Conservation (phyloP, 2,113 vertebrate species). For the Odontesthes bonariensis region DNA sequence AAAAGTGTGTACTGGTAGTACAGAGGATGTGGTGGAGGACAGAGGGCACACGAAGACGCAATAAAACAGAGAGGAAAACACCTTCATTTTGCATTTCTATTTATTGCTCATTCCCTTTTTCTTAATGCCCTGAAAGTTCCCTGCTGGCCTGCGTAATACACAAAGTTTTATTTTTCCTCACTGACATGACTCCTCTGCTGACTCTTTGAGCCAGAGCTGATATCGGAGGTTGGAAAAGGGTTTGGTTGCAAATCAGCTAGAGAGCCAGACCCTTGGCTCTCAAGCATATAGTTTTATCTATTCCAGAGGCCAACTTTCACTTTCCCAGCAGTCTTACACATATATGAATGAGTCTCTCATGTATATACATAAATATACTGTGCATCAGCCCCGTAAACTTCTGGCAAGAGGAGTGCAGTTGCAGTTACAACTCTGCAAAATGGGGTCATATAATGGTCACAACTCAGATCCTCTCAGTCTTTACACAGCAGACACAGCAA, state of each 20-base stretch:
- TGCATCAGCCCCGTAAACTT: slow-evolving; percentile 10
- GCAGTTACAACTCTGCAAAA: slow-evolving; percentile 13
- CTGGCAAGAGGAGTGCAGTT: slow-evolving; percentile 32
- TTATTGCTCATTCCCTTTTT: slow-evolving; percentile 24
- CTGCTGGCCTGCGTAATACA: slow-evolving; percentile 33
- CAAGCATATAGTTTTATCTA: slow-evolving; percentile 40
- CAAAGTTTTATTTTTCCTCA: slow-evolving; percentile 45
- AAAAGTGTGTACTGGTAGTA: slow-evolving; percentile 39
- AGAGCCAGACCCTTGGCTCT: slow-evolving; percentile 58
- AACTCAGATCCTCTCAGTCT: slow-evolving; percentile 18
- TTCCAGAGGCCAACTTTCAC: slow-evolving; percentile 45
- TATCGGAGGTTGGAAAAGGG: slow-evolving; percentile 37
- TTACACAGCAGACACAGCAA: slow-evolving; percentile 11
- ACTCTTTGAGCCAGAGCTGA: slow-evolving; percentile 40
- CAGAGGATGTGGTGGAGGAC: slow-evolving; percentile 57
- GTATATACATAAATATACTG: slow-evolving; percentile 56
- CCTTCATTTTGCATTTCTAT: slow-evolving; percentile 38
- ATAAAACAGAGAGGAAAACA: slow-evolving; percentile 27
- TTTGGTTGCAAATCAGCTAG: slow-evolving; percentile 49
- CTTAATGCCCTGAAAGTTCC: slow-evolving; percentile 12
- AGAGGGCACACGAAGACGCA: slow-evolving; percentile 50
- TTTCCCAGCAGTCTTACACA: slow-evolving; percentile 59
- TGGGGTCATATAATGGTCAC: slow-evolving; percentile 54
- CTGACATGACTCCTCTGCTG: slow-evolving; percentile 46
- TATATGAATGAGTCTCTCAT: slow-evolving; percentile 51